These are phyloP conservation scores for Galleria mellonella DNA, from an alignment of 1,140 invertebrate species.

Conservation along the genomic window DNA sequence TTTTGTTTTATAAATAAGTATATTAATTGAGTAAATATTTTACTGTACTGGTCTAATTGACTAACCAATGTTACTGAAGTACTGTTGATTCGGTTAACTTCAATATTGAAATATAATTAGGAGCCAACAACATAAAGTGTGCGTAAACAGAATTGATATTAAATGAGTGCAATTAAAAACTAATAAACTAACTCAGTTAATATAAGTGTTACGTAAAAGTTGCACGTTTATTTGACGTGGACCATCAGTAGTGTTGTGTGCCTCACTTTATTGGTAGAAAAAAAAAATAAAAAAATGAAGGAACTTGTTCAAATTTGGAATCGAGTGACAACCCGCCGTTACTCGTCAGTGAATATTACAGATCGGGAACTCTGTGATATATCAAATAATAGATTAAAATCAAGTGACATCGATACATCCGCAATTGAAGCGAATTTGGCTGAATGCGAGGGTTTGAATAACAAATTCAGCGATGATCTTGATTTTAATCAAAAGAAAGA, in stretches of 20 bases:
- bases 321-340: conserved; percentile 61
- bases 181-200: conserved; percentile 6
- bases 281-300: conserved; percentile 66
- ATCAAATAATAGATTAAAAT: conserved; percentile 38
- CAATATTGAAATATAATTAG: neutral
- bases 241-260: neutral
- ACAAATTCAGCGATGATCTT: conserved; percentile 34
- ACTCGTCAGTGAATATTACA: conserved; percentile 62
- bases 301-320: conserved; percentile 75
- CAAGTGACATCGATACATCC: conserved; percentile 30
- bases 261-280: conserved; percentile 3
- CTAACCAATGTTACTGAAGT: too few relatives aligned
- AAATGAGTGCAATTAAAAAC: conserved; percentile 4
- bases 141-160: conserved; percentile 3
- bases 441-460: conserved; percentile 51
- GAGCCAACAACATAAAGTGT: neutral
- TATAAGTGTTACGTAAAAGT: neutral
- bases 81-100: too few relatives aligned
- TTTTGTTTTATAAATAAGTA: too few relatives aligned
- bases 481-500: conserved; percentile 43
- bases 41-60: too few relatives aligned
- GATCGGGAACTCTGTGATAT: conserved; percentile 45
- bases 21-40: too few relatives aligned
- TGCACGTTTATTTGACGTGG: neutral
- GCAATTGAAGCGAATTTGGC: conserved; percentile 39